Conservation (phyloP, 2,113 vertebrate species). For the Dunckerocampus dactyliophorus region DNA sequence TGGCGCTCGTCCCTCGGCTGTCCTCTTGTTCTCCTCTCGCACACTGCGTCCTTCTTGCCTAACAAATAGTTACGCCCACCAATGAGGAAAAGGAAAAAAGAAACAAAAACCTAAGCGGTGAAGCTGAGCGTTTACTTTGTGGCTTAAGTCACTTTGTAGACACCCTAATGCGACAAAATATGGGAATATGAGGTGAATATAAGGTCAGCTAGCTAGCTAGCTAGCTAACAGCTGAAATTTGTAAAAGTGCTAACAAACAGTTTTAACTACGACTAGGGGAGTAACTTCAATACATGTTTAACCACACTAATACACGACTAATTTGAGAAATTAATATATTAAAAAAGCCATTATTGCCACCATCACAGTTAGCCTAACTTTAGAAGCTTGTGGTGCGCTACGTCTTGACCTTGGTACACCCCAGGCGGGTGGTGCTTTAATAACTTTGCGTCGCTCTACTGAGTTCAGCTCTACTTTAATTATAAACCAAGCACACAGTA, state of each 20-base stretch:
- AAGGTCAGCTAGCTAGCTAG: background rate
- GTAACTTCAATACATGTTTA: background rate
- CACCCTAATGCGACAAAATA: too few species aligned
- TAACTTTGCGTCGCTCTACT: background rate
- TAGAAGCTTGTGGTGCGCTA: background rate
- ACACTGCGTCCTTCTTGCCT: conserved; percentile 49
- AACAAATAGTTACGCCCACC: conserved; percentile 9
- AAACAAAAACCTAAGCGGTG: background rate
- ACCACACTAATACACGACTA: background rate
- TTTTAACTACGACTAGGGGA: background rate
- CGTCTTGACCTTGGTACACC: background rate
- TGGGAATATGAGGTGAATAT: background rate
- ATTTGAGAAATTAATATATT: background rate
- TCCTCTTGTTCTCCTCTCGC: conserved; percentile 41
- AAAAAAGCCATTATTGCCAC: background rate
- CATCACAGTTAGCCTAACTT: background rate
- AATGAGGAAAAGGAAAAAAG: background rate
- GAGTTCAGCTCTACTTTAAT: too few species aligned
- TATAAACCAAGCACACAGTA: too few species aligned
- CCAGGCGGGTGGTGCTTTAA: background rate
- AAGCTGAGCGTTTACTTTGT: too few species aligned
- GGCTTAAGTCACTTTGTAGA: too few species aligned
- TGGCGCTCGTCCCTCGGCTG: conserved; percentile 18
- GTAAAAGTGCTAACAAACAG: background rate
- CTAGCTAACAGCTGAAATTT: background rate